phyloP scores from a whole-genome alignment of 2,888 invertebrate species.

The Melanophora roralis region DNA sequence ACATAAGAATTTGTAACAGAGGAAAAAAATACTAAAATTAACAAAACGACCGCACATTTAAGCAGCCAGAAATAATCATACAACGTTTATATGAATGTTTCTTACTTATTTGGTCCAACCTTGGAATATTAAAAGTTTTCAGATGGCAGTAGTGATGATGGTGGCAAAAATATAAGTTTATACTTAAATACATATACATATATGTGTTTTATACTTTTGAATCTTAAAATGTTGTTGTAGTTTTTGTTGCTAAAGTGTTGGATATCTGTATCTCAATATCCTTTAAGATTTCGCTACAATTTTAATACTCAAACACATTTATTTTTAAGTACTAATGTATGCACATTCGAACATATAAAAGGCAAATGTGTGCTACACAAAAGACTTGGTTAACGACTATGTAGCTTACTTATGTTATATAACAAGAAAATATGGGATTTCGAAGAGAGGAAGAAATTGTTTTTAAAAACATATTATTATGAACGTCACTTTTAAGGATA shows the following conservation, averaged over 20 bases:
- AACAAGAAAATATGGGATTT: too few species aligned
- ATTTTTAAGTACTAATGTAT: not conserved
- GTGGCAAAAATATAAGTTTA: not conserved
- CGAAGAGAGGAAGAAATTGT: too few species aligned
- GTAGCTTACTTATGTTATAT: too few species aligned
- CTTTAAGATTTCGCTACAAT: constrained; percentile 50
- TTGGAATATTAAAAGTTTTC: constrained; percentile 3
- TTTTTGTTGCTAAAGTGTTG: constrained; percentile 18
- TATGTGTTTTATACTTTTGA: constrained; percentile 36
- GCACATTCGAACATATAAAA: not conserved
- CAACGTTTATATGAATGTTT: not conserved
- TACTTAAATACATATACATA: constrained; percentile 11
- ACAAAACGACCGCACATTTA: constrained; percentile 62
- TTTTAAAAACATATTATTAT: too few species aligned
- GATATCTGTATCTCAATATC: constrained; percentile 58
- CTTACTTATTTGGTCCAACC: constrained; percentile 16
- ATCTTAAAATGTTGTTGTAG: constrained; percentile 21
- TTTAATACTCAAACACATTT: constrained; percentile 30
- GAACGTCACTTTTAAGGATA: too few species aligned
- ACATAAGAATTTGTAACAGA: constrained; percentile 40
- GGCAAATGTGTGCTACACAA: not conserved
- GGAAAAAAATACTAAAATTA: constrained; percentile 32
- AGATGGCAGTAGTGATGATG: not conserved
- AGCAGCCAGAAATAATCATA: not conserved
- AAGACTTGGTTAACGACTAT: not conserved